Percentiles rank a stretch among this genome's conserved stretches.
Conservation (phyloP, 2,888 invertebrate genomes). For the Agrochola macilenta region DNA sequence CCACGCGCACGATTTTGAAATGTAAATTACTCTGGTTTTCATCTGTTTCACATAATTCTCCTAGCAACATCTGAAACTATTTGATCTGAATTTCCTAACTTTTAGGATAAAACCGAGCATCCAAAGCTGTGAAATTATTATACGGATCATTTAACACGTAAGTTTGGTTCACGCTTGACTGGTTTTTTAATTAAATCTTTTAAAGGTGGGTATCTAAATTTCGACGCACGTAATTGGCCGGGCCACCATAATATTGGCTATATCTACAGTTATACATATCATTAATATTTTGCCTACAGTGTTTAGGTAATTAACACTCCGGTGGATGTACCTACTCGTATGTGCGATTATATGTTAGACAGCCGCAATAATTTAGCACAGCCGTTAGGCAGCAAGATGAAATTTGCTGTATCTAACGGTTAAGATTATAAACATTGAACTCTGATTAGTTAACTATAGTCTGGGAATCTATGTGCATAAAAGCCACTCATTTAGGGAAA, state of each 20-base stretch:
- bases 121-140: slow-evolving; percentile 35
- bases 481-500: not conserved
- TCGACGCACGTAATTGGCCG: slow-evolving; percentile 43
- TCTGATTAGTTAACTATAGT: slow-evolving; percentile 21
- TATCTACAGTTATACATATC: slow-evolving; percentile 14
- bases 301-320: slow-evolving; percentile 57
- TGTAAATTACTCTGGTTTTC: slow-evolving; percentile 20
- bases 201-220: slow-evolving; percentile 39
- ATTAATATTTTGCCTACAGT: slow-evolving; percentile 54
- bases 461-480: not conserved
- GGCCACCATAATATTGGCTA: slow-evolving; percentile 35
- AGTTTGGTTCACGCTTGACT: slow-evolving; percentile 41
- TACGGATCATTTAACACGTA: slow-evolving; percentile 52
- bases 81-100: slow-evolving; percentile 13
- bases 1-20: not conserved
- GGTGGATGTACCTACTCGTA: slow-evolving; percentile 43
- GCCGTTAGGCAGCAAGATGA: slow-evolving; percentile 56
- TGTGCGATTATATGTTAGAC: slow-evolving; percentile 45
- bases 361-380: slow-evolving; percentile 61
- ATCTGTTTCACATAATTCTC: slow-evolving; percentile 9
- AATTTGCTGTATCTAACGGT: slow-evolving; percentile 60
- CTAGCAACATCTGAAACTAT: slow-evolving; percentile 16
- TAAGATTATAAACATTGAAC: slow-evolving; percentile 41
- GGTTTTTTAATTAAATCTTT: slow-evolving; percentile 58
- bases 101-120: slow-evolving; percentile 19